Conservation (phyloP, 2,797 vertebrate species). For the Myripristis jacobus region DNA sequence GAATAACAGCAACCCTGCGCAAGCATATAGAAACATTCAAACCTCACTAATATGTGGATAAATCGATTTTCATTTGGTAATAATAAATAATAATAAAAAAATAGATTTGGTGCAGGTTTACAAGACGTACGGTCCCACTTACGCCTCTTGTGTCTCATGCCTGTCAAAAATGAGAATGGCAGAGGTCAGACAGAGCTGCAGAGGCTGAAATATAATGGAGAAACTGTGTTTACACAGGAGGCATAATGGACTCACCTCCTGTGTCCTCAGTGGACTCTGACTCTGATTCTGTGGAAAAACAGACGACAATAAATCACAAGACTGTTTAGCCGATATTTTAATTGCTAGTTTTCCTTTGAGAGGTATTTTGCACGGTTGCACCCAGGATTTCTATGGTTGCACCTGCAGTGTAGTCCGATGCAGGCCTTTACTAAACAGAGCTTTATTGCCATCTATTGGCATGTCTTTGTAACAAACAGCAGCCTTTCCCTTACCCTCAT, state of each 20-base stretch:
- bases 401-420: background rate
- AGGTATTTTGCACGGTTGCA: background rate
- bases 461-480: constrained; percentile 8
- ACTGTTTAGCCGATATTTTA: constrained; percentile 23
- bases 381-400: no score
- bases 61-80: background rate
- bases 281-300: constrained; percentile 54
- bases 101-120: background rate
- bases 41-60: background rate
- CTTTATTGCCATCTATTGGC: constrained; percentile 60
- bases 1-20: background rate
- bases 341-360: background rate
- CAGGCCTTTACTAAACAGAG: background rate
- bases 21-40: background rate
- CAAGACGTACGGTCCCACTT: constrained; percentile 10
- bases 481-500: constrained; percentile 55
- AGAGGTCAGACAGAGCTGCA: background rate
- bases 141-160: constrained; percentile 60
- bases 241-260: constrained; percentile 51
- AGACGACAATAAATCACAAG: background rate
- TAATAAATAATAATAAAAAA: background rate
- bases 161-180: constrained; percentile 42
- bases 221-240: background rate
- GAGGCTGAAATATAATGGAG: background rate
- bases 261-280: constrained; percentile 69